phyloP scores from a whole-genome alignment of 2,888 invertebrate species.

The Caenorhabditis wallacei region DNA sequence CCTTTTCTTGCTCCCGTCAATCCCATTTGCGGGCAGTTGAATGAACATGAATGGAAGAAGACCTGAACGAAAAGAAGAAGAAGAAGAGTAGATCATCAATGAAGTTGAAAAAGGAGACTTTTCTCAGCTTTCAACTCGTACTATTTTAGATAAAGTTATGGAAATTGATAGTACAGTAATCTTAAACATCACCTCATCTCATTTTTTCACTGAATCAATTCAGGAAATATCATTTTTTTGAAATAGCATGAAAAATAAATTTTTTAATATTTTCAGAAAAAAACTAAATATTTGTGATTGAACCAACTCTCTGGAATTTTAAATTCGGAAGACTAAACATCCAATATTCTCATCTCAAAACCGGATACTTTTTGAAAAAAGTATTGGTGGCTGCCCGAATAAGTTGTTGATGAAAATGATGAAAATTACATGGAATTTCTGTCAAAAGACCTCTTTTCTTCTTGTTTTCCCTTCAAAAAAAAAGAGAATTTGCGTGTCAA shows the following conservation, averaged over 20 bases:
- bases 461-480: slow-evolving; percentile 3
- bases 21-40: slow-evolving; percentile 66
- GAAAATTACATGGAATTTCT: slow-evolving; percentile 27
- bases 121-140: slow-evolving; percentile 24
- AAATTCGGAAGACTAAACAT: too few relatives aligned
- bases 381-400: slow-evolving; percentile 22
- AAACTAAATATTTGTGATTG: too few relatives aligned
- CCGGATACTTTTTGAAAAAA: neutral
- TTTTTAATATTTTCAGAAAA: too few relatives aligned
- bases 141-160: neutral
- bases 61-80: slow-evolving; percentile 1
- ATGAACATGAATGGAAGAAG: slow-evolving; percentile 53
- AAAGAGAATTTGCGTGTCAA: slow-evolving; percentile 50
- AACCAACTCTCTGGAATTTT: too few relatives aligned
- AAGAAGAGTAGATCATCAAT: slow-evolving; percentile 19
- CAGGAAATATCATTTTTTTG: too few relatives aligned
- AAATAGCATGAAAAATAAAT: too few relatives aligned
- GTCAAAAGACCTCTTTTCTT: slow-evolving; percentile 8
- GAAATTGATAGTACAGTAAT: neutral
- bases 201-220: too few relatives aligned
- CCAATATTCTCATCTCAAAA: neutral
- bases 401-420: slow-evolving; percentile 5
- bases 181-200: too few relatives aligned
- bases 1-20: slow-evolving; percentile 51
- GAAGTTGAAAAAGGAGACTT: slow-evolving; percentile 9